phyloP scores from a whole-genome alignment of 2,888 invertebrate species.

The Eudasyphora cyanicolor region DNA sequence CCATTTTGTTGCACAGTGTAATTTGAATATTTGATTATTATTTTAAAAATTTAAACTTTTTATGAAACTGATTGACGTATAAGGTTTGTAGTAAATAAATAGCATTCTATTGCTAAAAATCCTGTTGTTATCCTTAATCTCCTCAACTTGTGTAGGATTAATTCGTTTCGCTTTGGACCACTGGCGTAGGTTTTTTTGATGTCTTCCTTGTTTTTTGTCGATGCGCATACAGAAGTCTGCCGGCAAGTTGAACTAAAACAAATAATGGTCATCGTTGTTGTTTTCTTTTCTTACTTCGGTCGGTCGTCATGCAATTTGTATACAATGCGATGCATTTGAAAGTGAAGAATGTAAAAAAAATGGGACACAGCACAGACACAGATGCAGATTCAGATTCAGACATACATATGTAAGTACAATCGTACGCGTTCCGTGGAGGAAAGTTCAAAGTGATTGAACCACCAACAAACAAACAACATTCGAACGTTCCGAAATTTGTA shows the following conservation, averaged over 20 bases:
- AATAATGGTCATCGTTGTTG: slow-evolving; percentile 51
- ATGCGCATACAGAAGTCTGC: slow-evolving; percentile 2
- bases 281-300: slow-evolving; percentile 41
- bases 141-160: slow-evolving; percentile 6
- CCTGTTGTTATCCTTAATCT: neutral
- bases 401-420: neutral
- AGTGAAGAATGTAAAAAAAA: slow-evolving; percentile 46
- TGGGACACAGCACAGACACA: neutral
- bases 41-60: no score
- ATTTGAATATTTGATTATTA: no score
- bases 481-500: slow-evolving; percentile 46
- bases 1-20: no score
- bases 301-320: slow-evolving; percentile 59
- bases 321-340: slow-evolving; percentile 56
- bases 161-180: neutral
- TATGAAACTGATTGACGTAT: no score
- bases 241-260: slow-evolving; percentile 42
- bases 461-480: slow-evolving; percentile 23
- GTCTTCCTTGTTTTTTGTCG: slow-evolving; percentile 13
- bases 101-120: no score
- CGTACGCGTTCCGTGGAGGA: neutral
- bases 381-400: neutral
- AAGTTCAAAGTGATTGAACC: slow-evolving; percentile 42
- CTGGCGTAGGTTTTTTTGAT: slow-evolving; percentile 22
- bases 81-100: no score